Evolutionary conservation across 2,113 vertebrate genomes (phyloP), one percentile per base, ranked within the genome.

Genomic region (Cephalopholis sonnerati): DNA sequence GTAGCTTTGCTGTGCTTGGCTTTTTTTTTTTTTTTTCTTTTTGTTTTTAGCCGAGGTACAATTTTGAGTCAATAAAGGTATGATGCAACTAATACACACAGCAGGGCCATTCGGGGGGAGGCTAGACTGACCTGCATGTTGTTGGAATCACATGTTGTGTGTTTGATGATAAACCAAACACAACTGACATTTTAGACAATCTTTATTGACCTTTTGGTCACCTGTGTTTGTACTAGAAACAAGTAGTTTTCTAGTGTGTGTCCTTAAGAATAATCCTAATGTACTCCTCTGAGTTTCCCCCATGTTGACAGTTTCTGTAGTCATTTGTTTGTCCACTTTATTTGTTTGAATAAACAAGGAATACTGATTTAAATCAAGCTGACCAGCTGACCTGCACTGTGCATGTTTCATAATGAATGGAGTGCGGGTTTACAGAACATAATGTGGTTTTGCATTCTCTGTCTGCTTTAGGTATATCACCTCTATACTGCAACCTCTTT

Each of bases 401-500:
- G n/a, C 3, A 16, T 55, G 20, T 57, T 5, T 12, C n/a, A 18
- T 24, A 11, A 68, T 15, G 16, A 51, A 65, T 48, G 9, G 36
- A 36, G 7, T 39, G 10, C 32, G 41, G 11, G 24, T 3, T 55
- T 44, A 24, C 13, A 65, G 27, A 57, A 58, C 16, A 15, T 62
- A 39, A 48, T 36, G 11, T 67, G n/a, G 0, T 25, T 74, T 74
- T 15, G 48, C 3, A 13, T 74, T 71, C 44, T 90, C 75, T 63
- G 2, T 24, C 39, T 81, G 25, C 36, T 44, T 29, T 84, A 99
- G 98, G 96, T 92, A 95, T 99, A 88, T 96, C 96, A 50, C 98
- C 98, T 59, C 91, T 98, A 64, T 97, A 99, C 94, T 96, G 92
- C 84, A 97, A 92, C 86, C 95, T 99, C 92, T 99, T 99, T 88